Percentiles rank a stretch among this genome's conserved stretches.
These are phyloP conservation scores for Poecilobothrus nobilitatus DNA, from an alignment of 2,888 invertebrate species.

Conservation along the genomic window DNA sequence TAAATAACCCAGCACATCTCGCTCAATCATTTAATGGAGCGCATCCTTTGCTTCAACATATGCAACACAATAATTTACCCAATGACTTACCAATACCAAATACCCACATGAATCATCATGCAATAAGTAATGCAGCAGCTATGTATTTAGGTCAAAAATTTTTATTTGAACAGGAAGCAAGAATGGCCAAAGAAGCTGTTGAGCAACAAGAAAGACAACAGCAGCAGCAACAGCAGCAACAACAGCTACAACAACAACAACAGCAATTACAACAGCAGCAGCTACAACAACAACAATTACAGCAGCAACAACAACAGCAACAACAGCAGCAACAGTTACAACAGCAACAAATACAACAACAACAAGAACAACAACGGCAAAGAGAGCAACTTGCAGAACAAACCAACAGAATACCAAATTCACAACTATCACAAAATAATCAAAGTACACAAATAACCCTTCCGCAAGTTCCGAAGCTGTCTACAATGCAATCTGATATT, in stretches of 20 bases:
- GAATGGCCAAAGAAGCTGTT: constrained; percentile 58
- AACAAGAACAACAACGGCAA: constrained; percentile 40
- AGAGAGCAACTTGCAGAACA: constrained; percentile 46
- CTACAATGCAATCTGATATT: constrained; percentile 57
- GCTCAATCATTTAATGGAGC: constrained; percentile 54
- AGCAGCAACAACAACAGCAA: constrained; percentile 47
- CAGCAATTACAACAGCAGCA: constrained; percentile 47
- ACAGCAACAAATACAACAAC: constrained; percentile 45
- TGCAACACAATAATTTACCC: constrained; percentile 37
- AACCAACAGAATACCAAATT: constrained; percentile 14
- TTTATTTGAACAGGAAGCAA: constrained; percentile 70
- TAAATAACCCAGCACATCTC: constrained; percentile 47
- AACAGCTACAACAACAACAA: constrained; percentile 48
- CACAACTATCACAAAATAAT: constrained; percentile 37
- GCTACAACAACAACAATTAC: constrained; percentile 46
- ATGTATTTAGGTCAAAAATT: constrained; percentile 75
- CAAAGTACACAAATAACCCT: constrained; percentile 34
- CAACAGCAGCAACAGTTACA: constrained; percentile 50
- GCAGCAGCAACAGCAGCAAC: constrained; percentile 46
- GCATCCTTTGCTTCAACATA: constrained; percentile 51
- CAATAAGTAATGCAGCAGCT: constrained; percentile 54
- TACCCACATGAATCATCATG: constrained; percentile 50
- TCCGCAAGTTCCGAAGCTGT: constrained; percentile 32
- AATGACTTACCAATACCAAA: constrained; percentile 33
- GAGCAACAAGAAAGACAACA: constrained; percentile 50